Percentiles rank a stretch among this genome's conserved stretches.
These are phyloP conservation scores for Aphis gossypii DNA, from an alignment of 1,140 invertebrate genomes.

Conservation along the genomic window DNA sequence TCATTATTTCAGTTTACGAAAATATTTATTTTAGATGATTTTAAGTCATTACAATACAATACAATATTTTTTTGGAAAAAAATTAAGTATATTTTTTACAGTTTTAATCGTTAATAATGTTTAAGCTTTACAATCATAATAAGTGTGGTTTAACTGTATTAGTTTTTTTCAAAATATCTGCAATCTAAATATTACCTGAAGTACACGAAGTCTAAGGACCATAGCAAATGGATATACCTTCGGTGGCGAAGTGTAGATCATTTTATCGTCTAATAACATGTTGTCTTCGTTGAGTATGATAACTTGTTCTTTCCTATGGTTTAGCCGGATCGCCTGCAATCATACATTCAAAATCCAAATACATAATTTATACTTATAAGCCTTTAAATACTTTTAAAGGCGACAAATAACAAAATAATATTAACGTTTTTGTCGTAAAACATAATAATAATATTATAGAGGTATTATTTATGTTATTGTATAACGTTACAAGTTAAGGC, in stretches of 20 bases:
- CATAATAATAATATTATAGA: not conserved
- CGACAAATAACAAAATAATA: not conserved
- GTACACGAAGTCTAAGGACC: conserved; percentile 67
- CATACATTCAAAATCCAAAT: not conserved
- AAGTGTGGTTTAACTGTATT: not conserved
- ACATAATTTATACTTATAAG: not conserved
- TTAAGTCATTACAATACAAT: too few relatives aligned
- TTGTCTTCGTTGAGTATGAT: conserved; percentile 46
- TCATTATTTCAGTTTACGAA: too few relatives aligned
- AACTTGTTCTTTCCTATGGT: conserved; percentile 36
- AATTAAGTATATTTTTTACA: too few relatives aligned
- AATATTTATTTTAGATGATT: too few relatives aligned
- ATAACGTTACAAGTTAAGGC: not conserved
- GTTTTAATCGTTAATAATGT: too few relatives aligned
- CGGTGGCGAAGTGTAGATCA: not conserved
- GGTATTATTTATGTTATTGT: not conserved
- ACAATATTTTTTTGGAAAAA: too few relatives aligned
- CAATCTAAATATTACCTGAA: conserved; percentile 65
- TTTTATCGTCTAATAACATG: conserved; percentile 40
- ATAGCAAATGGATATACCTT: conserved; percentile 67
- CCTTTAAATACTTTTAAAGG: not conserved
- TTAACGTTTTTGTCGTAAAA: not conserved
- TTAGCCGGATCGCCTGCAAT: conserved; percentile 15
- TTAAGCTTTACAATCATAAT: not conserved
- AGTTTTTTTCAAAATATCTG: not conserved